phyloP scores from a whole-genome alignment of 1,140 invertebrate genomes.

The Sminthurides bifidus region DNA sequence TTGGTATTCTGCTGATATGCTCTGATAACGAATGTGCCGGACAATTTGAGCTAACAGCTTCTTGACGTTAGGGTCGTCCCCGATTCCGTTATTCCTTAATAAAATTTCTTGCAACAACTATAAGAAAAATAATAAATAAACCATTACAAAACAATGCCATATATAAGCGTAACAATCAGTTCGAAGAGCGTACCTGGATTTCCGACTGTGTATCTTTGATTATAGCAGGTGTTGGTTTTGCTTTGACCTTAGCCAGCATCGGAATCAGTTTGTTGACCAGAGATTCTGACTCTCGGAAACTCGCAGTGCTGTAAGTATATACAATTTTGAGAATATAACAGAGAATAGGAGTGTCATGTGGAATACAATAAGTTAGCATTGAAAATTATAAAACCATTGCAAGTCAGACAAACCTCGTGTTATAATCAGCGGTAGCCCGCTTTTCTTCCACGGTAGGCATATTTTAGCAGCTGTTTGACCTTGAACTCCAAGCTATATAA shows the following conservation, averaged over 20 bases:
- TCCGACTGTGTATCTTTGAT: neutral
- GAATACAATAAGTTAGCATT: no score
- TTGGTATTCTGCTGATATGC: neutral
- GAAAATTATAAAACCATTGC: no score
- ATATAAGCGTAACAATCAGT: neutral
- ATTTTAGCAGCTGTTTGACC: no score
- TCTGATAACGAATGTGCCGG: neutral
- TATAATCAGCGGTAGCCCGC: no score
- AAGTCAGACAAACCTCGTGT: neutral
- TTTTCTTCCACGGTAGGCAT: no score
- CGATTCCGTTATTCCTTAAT: neutral
- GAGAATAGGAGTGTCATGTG: no score
- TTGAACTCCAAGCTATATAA: no score
- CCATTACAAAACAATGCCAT: neutral
- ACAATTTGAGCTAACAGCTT: neutral
- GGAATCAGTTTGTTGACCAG: neutral
- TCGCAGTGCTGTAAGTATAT: no score
- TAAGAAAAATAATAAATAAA: neutral
- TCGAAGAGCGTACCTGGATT: neutral
- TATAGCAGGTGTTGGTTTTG: neutral
- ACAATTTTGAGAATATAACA: no score
- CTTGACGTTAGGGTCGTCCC: neutral
- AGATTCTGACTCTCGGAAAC: neutral
- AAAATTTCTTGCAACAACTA: neutral
- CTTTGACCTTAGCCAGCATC: neutral